Base-by-base conservation (phyloP, 1,140 invertebrate genomes). In the Drosophila baimaii region DNA sequence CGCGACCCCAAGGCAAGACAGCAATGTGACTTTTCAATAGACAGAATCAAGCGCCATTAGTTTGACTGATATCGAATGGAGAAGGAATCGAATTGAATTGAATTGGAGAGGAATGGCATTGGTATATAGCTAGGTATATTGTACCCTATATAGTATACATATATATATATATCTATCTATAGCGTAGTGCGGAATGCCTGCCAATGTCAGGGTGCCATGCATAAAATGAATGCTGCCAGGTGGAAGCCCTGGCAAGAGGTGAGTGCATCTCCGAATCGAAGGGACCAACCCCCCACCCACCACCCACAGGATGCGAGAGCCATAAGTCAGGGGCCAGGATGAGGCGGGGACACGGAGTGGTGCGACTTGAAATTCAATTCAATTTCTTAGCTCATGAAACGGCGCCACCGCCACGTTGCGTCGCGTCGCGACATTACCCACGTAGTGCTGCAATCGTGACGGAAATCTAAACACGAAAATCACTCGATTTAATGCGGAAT, bases 351-450 rank as follows among this genome's bases (percentile, higher is more conserved):
- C 62, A 44, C 62, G 56, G 41, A 66, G 51, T 57, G 58, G 51
- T 57, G 58, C 59, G 62, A 82, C 82, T 72, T 57, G 61, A 83
- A 82, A 86, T 76, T 73, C 75, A 86, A 88, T 86, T 86, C 79
- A 82, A 88, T 86, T 88, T 86, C 66, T 88, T 77, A 77, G 79
- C 75, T 66, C 79, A 79, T 88, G 82, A 79, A 86, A 77, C 66
- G 83, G 65, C 63, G 62, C 79, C 83, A 78, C 46, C 25, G 47
- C 19, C 27, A 7, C 27, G 27, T 27, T 27, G 47, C 82, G 47
- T 29, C 27, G 27, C 27, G 27, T 27, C 47, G 47, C 82, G 69
- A 88, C 75, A 77, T 54, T 77, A 25, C 12, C 57, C 25, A 41
- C 39, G 19, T 35, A 23, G 15, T 43, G 54, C 23, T 69, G 65